A percentile compares a stretch with the other conserved stretches of the same genome.
Conservation (phyloP, 2,113 vertebrate species). For the Sinosuthora webbiana region DNA sequence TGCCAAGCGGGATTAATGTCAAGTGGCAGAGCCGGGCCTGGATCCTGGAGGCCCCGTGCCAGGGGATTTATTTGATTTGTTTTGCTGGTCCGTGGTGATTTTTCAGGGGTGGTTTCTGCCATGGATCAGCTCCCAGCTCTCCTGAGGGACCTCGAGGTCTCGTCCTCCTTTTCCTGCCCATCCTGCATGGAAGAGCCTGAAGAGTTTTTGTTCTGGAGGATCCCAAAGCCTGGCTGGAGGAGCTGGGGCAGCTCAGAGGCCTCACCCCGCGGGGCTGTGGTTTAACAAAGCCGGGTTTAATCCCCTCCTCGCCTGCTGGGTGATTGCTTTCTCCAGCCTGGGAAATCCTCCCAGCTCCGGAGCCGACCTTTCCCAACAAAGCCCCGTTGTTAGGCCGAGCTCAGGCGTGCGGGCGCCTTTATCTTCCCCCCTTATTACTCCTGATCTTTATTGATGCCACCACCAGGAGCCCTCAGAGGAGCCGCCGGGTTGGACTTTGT, state of each 20-base stretch:
- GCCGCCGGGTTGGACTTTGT: not conserved
- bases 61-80: not conserved
- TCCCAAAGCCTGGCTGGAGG: not conserved
- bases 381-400: not conserved
- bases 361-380: slow-evolving; percentile 33
- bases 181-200: not conserved
- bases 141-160: not conserved
- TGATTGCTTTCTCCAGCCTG: not conserved
- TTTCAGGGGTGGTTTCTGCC: not conserved
- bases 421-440: not conserved
- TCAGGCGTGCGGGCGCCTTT: not conserved
- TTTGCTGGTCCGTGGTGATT: not conserved
- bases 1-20: slow-evolving; percentile 32
- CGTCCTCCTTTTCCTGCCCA: not conserved
- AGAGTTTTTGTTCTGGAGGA: not conserved
- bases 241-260: not conserved
- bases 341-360: not conserved
- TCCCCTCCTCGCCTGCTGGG: not conserved
- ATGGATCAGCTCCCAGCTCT: not conserved
- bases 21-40: not conserved
- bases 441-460: not conserved
- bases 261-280: not conserved
- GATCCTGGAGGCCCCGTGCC: not conserved
- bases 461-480: not conserved
- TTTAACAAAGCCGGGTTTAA: not conserved